These are phyloP conservation scores for Leucoraja ocellata DNA, from an alignment of 2,797 vertebrate species.

Conservation along the genomic window DNA sequence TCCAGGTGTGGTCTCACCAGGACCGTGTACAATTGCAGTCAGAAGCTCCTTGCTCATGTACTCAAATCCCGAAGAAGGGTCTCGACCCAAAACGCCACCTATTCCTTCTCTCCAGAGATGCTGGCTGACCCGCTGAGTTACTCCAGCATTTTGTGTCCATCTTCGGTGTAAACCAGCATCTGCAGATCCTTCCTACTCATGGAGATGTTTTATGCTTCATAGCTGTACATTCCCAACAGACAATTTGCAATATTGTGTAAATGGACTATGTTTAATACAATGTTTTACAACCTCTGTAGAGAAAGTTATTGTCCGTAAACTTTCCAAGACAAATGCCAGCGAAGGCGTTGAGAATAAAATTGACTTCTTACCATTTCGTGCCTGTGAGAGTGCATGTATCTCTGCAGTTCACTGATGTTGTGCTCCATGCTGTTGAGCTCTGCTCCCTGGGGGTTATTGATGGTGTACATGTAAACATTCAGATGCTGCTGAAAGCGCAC, in stretches of 20 bases:
- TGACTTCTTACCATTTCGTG: slow-evolving; percentile 44
- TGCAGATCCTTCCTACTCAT: no score
- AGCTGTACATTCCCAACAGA: background rate
- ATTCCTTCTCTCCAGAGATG: no score
- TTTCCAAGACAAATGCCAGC: background rate
- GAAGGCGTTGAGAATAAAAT: background rate
- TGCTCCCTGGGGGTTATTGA: slow-evolving; percentile 51
- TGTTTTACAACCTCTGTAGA: background rate
- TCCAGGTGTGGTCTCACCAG: no score
- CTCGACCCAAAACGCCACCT: no score
- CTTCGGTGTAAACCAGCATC: no score
- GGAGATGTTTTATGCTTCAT: no score
- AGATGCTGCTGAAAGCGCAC: slow-evolving; percentile 70
- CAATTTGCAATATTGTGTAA: background rate
- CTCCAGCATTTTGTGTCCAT: no score
- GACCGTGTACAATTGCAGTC: no score
- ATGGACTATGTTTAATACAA: background rate
- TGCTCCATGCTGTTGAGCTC: slow-evolving; percentile 56
- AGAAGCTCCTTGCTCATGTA: no score
- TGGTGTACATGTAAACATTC: slow-evolving; percentile 74
- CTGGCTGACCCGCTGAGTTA: no score
- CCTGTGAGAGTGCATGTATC: slow-evolving; percentile 57
- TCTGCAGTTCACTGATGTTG: slow-evolving; percentile 60
- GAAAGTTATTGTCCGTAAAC: background rate
- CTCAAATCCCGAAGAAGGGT: no score